These are phyloP conservation scores for Plutella xylostella DNA, from an alignment of 2,888 invertebrate genomes.

Conservation along the genomic window DNA sequence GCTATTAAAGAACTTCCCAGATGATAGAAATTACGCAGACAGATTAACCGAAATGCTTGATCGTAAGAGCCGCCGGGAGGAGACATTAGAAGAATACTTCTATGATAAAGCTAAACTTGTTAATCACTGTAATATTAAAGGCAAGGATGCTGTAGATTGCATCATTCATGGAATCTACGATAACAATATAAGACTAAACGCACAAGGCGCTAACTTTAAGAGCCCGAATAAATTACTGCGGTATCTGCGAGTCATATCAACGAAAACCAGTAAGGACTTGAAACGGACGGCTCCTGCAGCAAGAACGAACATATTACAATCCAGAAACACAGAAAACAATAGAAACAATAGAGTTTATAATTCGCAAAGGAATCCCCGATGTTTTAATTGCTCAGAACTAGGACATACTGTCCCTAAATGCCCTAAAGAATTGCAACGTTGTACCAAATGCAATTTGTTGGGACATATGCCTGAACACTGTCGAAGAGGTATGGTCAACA, in stretches of 20 bases:
- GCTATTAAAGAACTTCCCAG: neutral
- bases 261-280: neutral
- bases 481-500: neutral
- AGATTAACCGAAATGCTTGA: constrained; percentile 4
- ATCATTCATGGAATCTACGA: constrained; percentile 18
- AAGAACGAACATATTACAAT: too few species aligned
- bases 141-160: constrained; percentile 18
- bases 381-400: neutral
- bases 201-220: constrained; percentile 7
- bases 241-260: neutral
- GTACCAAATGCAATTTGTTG: neutral
- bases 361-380: neutral
- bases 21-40: constrained; percentile 5
- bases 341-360: too few species aligned
- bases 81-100: constrained; percentile 9
- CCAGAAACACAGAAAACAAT: too few species aligned
- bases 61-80: constrained; percentile 3
- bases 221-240: neutral
- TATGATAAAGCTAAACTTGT: constrained; percentile 15
- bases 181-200: constrained; percentile 14
- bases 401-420: neutral
- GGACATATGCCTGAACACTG: neutral
- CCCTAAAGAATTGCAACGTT: neutral
- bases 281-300: too few species aligned
- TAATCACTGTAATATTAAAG: constrained; percentile 12